Percentiles rank a stretch among this genome's conserved stretches.
Evolutionary conservation across 1,140 invertebrate species (phyloP).

Genomic region (Galleria mellonella): DNA sequence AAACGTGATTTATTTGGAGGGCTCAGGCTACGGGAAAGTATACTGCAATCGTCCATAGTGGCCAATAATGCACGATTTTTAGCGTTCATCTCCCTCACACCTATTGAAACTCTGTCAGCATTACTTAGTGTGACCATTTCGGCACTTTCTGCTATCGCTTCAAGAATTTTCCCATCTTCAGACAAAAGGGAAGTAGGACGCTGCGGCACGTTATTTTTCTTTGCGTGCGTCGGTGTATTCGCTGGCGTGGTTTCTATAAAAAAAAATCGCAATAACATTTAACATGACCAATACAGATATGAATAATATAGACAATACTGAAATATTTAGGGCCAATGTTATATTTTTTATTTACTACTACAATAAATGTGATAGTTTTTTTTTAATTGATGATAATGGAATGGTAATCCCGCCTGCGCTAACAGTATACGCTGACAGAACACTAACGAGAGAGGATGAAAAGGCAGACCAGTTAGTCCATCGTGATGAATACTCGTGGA

Average conservation of each 20-base stretch:
- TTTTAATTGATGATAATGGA: no score
- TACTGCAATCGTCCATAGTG: constrained; percentile 70
- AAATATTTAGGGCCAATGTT: no score
- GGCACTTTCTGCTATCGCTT: constrained; percentile 61
- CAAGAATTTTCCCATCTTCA: constrained; percentile 62
- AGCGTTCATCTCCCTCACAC: constrained; percentile 50
- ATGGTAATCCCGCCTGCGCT: no score
- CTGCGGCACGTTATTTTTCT: constrained; percentile 39
- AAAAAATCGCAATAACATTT: not conserved
- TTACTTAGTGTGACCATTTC: constrained; percentile 67
- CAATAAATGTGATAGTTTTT: no score
- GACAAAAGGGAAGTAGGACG: constrained; percentile 57
- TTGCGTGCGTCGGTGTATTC: constrained; percentile 60
- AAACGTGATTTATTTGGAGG: constrained; percentile 62
- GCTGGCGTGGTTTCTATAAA: constrained; percentile 67
- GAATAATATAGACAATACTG: no score
- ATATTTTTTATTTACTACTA: no score
- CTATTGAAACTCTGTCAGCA: constrained; percentile 47
- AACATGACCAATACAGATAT: no score
- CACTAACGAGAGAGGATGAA: no score
- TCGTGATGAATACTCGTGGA: no score
- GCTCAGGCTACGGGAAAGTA: constrained; percentile 65
- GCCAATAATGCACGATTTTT: constrained; percentile 63
- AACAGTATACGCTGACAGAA: no score
- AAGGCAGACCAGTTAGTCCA: no score